These are phyloP conservation scores for Paramormyrops kingsleyae DNA, from an alignment of 2,113 vertebrate species.

Conservation along the genomic window DNA sequence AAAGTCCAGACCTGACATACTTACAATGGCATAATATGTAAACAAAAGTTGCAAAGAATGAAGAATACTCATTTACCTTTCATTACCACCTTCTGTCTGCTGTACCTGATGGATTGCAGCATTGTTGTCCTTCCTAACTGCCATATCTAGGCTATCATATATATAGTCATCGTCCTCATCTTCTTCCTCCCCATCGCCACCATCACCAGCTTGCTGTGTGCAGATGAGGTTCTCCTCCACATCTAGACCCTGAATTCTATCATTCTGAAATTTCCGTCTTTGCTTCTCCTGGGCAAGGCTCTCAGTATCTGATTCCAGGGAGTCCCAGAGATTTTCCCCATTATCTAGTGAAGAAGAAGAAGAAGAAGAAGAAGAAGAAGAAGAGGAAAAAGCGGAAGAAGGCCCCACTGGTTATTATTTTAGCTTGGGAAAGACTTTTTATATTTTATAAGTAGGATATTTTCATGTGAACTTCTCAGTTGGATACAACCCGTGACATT, in stretches of 20 bases:
- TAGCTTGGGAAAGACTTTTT: background rate
- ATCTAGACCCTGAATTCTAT: slow-evolving; percentile 13
- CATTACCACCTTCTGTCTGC: slow-evolving; percentile 9
- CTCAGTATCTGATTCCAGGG: slow-evolving; percentile 55
- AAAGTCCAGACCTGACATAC: background rate
- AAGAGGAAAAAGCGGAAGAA: background rate
- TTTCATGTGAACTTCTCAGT: background rate
- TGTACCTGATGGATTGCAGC: slow-evolving; percentile 12
- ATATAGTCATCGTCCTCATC: slow-evolving; percentile 34
- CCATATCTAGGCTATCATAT: slow-evolving; percentile 44
- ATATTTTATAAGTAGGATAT: slow-evolving; percentile 20
- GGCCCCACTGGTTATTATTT: background rate
- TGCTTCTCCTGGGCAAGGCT: slow-evolving; percentile 50
- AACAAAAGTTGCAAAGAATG: background rate
- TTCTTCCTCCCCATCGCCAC: slow-evolving; percentile 45
- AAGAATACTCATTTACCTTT: slow-evolving; percentile 32
- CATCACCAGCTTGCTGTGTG: slow-evolving; percentile 28
- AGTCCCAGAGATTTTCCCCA: slow-evolving; percentile 41
- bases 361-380: background rate
- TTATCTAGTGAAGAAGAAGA: background rate
- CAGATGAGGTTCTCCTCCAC: slow-evolving; percentile 35
- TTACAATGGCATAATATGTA: background rate
- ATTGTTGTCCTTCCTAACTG: background rate
- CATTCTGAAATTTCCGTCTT: background rate
- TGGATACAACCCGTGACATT: background rate